These are phyloP conservation scores for Rattus norvegicus DNA, from an alignment of 2,113 vertebrate genomes.

Conservation along the genomic window DNA sequence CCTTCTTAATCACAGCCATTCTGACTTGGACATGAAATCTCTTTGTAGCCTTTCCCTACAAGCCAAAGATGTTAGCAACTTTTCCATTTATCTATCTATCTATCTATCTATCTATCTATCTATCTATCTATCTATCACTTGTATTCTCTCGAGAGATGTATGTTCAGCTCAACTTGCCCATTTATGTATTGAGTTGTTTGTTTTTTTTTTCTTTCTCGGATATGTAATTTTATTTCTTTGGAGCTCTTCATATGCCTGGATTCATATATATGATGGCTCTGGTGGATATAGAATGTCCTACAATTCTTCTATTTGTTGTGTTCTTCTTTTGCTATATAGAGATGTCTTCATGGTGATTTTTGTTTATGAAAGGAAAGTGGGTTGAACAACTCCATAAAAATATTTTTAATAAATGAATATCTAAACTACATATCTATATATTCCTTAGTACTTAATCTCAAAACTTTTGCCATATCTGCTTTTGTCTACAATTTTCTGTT, in stretches of 20 bases:
- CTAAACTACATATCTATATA: neutral
- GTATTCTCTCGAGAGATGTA: neutral
- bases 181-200: neutral
- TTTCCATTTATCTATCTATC: neutral
- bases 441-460: neutral
- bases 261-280: neutral
- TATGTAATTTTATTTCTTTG: neutral
- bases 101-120: neutral
- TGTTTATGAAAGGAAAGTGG: neutral
- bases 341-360: neutral
- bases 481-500: neutral
- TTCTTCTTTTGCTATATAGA: neutral
- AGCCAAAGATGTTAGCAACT: neutral
- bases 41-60: neutral
- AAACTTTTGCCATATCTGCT: neutral
- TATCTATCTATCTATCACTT: neutral
- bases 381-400: neutral
- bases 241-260: neutral
- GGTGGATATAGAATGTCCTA: neutral
- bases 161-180: neutral
- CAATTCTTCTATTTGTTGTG: neutral
- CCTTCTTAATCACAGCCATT: neutral
- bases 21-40: neutral
- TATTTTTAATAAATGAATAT: neutral
- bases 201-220: no score